Base-by-base conservation (phyloP, 2,113 vertebrate genomes). In the Phycodurus eques region DNA sequence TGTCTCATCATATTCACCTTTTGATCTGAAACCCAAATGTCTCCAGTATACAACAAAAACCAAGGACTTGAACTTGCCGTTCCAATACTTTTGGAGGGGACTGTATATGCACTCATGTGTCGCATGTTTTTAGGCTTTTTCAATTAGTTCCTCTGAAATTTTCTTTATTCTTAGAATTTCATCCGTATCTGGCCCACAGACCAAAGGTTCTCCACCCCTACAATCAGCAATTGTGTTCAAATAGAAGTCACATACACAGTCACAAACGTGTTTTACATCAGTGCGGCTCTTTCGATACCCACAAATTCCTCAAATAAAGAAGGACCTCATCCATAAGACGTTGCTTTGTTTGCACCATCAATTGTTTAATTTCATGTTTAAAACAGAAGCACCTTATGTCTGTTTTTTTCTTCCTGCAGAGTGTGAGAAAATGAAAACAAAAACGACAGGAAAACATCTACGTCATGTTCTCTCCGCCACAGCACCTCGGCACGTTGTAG, bases 301-400 rank as follows among this genome's bases (percentile, higher is more conserved):
- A 76, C 76, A 77, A 60, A 65, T 72, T 31, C 74, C 73, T 77
- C 69, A 72, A 67, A 46, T 19, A 60, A 75, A 72, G 65, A 46
- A 20, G 43, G 39, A 61, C 67, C 71, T 74, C 0, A 5, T 82
- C 73, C 77, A 65, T 65, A 68, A 81, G 71, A 83, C 71, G 20
- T 76, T 69, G 80, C 65, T 84, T 65, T 71, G 61, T 80, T 74
- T 82, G 81, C 83, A 88, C 80, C 89, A 84, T 39, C 56, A 39
- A 60, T 22, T 56, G 53, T 56, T 61, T 13, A 33, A 33, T 61
- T 61, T 14, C 12, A 31, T 77, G 67, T 62, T 76, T 46, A 66
- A 56, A 80, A 85, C 73, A 83, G 70, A 86, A 90, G 88, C 90
- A 91, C 90, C 87, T 69, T 83, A 27, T 65, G 62, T 65, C 12